phyloP scores from a whole-genome alignment of 2,888 invertebrate genomes.

The Balanococcus diminutus region DNA sequence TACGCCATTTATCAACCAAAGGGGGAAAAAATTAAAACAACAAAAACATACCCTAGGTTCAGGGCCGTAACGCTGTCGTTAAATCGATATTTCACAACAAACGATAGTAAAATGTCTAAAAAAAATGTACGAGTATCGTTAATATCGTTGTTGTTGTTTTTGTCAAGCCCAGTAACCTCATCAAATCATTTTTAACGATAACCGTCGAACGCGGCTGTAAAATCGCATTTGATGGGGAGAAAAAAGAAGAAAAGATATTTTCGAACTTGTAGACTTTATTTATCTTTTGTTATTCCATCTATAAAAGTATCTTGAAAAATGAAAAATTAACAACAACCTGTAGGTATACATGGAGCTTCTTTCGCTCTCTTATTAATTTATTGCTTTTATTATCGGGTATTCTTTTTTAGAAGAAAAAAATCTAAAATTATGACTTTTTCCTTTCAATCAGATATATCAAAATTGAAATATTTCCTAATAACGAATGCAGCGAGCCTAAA shows the following conservation, averaged over 20 bases:
- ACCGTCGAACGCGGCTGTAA: not conserved
- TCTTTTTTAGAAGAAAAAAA: not conserved
- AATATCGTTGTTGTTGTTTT: conserved; percentile 2
- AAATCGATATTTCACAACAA: conserved; percentile 12
- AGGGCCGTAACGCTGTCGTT: not conserved
- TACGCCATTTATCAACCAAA: not conserved
- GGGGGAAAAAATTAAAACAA: not conserved
- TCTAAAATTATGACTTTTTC: not conserved
- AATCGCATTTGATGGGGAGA: not conserved
- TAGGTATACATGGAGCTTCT: not conserved
- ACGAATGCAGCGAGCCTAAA: not conserved
- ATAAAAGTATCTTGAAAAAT: not conserved
- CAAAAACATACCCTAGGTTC: conserved; percentile 14
- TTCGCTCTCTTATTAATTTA: not conserved
- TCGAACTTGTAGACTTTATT: not conserved
- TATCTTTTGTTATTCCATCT: not conserved
- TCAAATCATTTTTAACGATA: conserved; percentile 27
- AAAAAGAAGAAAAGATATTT: not conserved
- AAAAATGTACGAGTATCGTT: not conserved
- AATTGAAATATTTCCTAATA: not conserved
- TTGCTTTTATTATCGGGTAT: not conserved
- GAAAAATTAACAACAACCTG: conserved; percentile 5
- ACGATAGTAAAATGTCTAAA: conserved; percentile 22
- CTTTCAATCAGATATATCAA: not conserved
- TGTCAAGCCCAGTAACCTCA: conserved; percentile 6